Evolutionary conservation across 2,113 vertebrate species (phyloP), one percentile per base, ranked within the genome.

Genomic region (Galemys pyrenaicus): DNA sequence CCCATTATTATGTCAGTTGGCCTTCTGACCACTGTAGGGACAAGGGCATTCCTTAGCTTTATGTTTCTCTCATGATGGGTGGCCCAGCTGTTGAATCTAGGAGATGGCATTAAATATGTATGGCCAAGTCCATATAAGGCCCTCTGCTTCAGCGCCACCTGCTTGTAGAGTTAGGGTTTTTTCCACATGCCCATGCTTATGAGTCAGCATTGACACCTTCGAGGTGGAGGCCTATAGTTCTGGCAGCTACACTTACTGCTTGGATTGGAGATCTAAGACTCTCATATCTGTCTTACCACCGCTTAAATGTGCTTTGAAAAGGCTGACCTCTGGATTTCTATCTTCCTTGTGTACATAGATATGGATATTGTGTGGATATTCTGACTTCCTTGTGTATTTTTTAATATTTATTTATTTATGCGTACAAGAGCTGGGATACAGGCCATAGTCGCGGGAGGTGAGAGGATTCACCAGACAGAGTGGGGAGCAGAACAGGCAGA

Each of bases 241-340:
- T 58, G 20, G 60, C 24, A 60, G 19, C 49, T 68, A 30, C 2
- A 6, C 12, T 15, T 37, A 22, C 32, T 44, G 19, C 37, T 86
- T 39, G 54, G 7, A 0, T 16, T 54, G 3, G 44, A 44, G 54
- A 28, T 19, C 39, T 1, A 22, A 39, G 58, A 49, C 75, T 68
- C 37, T 3, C 71, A 60, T 6, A 24, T 73, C 8, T 87, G 19
- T 54, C n/a, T 64, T 75, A 46, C 49, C 9, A 20, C 10, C 56
- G 56, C 30, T 86, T 32, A 68, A 24, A 10, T 49, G 78, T 88
- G 35, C 37, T 82, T 64, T 46, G 51, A 49, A 86, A 95, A 89
- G 71, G 46, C 39, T 86, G 85, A 46, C 44, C 6, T 70, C 62
- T 39, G 15, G 20, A 80, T 84, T 75, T 82, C 67, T 78, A 20